A percentile compares a stretch with the other conserved stretches of the same genome.
Conservation (phyloP, 1,140 invertebrate genomes). For the Heterodera carotae region DNA sequence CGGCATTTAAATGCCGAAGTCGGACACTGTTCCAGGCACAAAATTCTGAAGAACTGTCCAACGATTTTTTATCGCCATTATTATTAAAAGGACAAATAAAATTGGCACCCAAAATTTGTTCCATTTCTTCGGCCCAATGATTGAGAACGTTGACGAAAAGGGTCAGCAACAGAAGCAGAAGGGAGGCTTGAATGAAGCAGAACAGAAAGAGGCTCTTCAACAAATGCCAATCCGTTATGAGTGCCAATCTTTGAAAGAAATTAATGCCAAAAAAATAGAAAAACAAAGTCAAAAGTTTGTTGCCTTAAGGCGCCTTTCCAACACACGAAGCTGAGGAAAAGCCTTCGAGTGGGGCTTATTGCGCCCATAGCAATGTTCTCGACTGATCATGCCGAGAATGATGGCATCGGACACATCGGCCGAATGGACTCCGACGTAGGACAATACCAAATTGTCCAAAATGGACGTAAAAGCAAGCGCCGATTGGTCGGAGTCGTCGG, state of each 20-base stretch:
- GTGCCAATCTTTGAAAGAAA: slow-evolving; percentile 38
- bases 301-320: slow-evolving; percentile 20
- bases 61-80: neutral
- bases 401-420: slow-evolving; percentile 7
- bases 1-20: slow-evolving; percentile 39
- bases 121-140: slow-evolving; percentile 22
- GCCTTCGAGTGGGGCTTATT: neutral
- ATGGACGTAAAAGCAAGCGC: neutral
- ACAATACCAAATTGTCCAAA: slow-evolving; percentile 20
- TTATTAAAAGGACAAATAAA: neutral
- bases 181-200: slow-evolving; percentile 22
- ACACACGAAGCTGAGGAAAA: neutral
- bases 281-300: neutral
- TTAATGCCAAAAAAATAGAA: neutral
- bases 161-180: neutral
- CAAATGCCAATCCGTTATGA: slow-evolving; percentile 46
- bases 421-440: neutral
- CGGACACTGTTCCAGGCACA: slow-evolving; percentile 17
- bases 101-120: slow-evolving; percentile 3
- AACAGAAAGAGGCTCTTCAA: slow-evolving; percentile 47
- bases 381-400: slow-evolving; percentile 11
- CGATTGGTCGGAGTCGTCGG: neutral
- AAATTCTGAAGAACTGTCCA: slow-evolving; percentile 18
- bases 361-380: slow-evolving; percentile 17
- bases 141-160: slow-evolving; percentile 17